Base-by-base conservation (phyloP, 1,140 invertebrate genomes). In the Lineus longissimus region DNA sequence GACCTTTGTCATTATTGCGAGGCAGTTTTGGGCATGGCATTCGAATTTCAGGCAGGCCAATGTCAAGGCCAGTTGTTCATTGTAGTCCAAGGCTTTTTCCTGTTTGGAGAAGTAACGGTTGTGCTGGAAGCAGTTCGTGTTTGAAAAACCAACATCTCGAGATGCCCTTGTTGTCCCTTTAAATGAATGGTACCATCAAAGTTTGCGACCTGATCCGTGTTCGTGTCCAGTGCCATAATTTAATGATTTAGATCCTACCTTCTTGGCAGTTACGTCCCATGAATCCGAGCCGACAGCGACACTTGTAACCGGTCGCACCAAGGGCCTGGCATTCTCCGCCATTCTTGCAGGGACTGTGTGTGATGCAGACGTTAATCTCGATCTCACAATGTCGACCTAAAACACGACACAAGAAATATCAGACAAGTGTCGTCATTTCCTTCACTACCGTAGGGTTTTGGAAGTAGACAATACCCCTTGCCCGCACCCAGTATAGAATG, bases 251-350 rank as follows among this genome's bases (percentile, higher is more conserved):
- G 1, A 25, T 58, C 66, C 61, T 70, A 79, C 73, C 81, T 75
- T 88, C 85, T 70, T 92, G 87, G 75, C 93, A 96, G 66, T 88
- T 88, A 22, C 81, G 80, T 56, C 93, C 93, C 19, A 86, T 85
- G 73, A 83, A 94, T 57, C 91, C 90, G 1, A 92, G 76, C 0
- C 85, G 86, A 79, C 94, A 96, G 64, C 88, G 85, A 73, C 93
- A 95, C 23, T 87, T 85, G 67, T 89, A 92, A 27, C 84, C 81
- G 1, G 78, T 79, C n/a, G 61, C 63, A 17, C 62, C 56, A 29
- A 55, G 61, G 6, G 71, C 72, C 36, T 70, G 61, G 57, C 81
- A 96, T 0, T 83, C 86, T n/a, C 90, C 93, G 1, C 87, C 88
- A 76, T 94, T 92, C 68, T 85, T 84, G 74, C 94, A 96, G 0